These are phyloP conservation scores for Euura saliciscinereae DNA, from an alignment of 1,140 invertebrate species.

Conservation along the genomic window DNA sequence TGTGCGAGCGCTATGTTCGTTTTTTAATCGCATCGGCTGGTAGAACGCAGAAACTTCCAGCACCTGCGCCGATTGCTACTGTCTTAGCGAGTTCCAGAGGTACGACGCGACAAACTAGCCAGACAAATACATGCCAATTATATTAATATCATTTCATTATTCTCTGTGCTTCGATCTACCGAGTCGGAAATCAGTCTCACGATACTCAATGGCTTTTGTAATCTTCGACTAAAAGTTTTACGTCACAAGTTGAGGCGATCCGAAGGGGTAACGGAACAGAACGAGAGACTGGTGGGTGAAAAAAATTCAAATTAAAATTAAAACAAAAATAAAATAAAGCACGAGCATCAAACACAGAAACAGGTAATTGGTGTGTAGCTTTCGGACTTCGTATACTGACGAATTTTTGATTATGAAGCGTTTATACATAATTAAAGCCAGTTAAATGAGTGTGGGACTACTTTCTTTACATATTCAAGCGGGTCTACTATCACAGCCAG, in stretches of 20 bases:
- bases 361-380: neutral
- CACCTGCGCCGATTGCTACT: conserved; percentile 50
- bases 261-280: too few relatives aligned
- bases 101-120: conserved; percentile 54
- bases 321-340: neutral
- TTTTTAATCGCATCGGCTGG: conserved; percentile 48
- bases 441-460: neutral
- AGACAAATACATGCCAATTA: conserved; percentile 39
- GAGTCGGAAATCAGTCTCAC: too few relatives aligned
- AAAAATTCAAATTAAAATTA: neutral
- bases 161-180: too few relatives aligned
- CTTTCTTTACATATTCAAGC: neutral
- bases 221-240: too few relatives aligned
- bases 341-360: neutral
- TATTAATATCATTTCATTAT: neutral
- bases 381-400: neutral
- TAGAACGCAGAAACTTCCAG: conserved; percentile 48
- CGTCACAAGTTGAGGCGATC: too few relatives aligned
- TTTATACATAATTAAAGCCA: neutral
- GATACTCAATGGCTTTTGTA: too few relatives aligned
- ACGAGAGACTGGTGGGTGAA: neutral
- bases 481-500: neutral
- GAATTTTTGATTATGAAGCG: neutral
- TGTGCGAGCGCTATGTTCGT: conserved; percentile 45
- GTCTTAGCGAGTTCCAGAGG: conserved; percentile 49